phyloP scores from a whole-genome alignment of 2,888 invertebrate species.

The Folsomia candida region DNA sequence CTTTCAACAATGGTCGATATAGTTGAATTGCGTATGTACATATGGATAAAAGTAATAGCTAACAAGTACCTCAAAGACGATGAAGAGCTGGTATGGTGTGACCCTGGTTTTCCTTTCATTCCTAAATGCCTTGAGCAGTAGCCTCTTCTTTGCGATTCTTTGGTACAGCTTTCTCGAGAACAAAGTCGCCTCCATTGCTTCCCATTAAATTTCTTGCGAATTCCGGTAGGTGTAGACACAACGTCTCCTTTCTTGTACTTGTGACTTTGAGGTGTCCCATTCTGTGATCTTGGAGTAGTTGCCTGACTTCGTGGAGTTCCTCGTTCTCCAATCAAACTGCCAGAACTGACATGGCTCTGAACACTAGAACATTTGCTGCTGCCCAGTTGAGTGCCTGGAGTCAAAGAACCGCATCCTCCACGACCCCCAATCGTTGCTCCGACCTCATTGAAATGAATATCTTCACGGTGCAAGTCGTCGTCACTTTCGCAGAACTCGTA shows the following conservation, averaged over 20 bases:
- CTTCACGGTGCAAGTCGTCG: slow-evolving; percentile 81
- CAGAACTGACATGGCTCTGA: slow-evolving; percentile 84
- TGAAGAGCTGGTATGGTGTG: slow-evolving; percentile 33
- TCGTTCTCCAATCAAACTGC: slow-evolving; percentile 72
- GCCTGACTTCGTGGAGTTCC: slow-evolving; percentile 69
- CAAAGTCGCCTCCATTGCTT: slow-evolving; percentile 98
- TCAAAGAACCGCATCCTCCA: slow-evolving; percentile 45
- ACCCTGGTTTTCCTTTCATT: slow-evolving; percentile 63
- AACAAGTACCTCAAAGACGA: slow-evolving; percentile 31
- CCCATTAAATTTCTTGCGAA: slow-evolving; percentile 98
- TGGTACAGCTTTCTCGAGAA: slow-evolving; percentile 89
- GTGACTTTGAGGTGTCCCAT: slow-evolving; percentile 89
- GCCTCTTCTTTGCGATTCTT: slow-evolving; percentile 95
- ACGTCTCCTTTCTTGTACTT: slow-evolving; percentile 98
- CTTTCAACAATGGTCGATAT: neutral
- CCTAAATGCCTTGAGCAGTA: slow-evolving; percentile 95
- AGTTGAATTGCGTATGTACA: neutral
- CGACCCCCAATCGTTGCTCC: slow-evolving; percentile 48
- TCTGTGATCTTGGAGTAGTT: slow-evolving; percentile 73
- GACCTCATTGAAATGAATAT: slow-evolving; percentile 66
- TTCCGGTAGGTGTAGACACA: slow-evolving; percentile 88
- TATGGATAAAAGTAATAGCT: neutral
- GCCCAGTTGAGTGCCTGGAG: slow-evolving; percentile 54
- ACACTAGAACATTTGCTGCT: slow-evolving; percentile 87
- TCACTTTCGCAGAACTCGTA: slow-evolving; percentile 84